These are phyloP conservation scores for Leiothrix lutea DNA, from an alignment of 2,113 vertebrate species.

Conservation along the genomic window DNA sequence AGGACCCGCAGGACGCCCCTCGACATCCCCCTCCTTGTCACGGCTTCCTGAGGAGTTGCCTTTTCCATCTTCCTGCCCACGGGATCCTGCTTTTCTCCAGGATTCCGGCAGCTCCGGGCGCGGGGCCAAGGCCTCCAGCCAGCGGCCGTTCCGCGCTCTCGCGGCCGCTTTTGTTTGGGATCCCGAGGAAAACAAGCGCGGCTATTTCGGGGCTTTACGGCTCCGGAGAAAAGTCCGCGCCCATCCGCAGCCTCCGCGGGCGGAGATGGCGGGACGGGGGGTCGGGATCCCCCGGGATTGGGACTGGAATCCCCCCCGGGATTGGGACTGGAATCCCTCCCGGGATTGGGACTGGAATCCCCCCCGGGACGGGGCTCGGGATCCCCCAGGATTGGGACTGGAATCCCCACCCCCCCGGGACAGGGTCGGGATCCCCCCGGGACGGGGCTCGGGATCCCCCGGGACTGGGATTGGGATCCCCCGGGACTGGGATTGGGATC, in stretches of 20 bases:
- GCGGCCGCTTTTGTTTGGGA: slow-evolving; percentile 50
- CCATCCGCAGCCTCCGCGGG: slow-evolving; percentile 35
- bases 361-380: neutral
- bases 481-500: too few species aligned
- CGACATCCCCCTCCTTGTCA: neutral
- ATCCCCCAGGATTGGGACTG: too few species aligned
- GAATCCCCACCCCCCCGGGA: too few species aligned
- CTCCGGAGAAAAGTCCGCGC: slow-evolving; percentile 38
- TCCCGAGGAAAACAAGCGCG: slow-evolving; percentile 19
- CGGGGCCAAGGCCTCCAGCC: neutral
- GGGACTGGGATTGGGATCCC: too few species aligned
- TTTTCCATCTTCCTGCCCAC: slow-evolving; percentile 37
- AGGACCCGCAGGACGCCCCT: neutral
- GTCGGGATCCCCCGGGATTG: neutral
- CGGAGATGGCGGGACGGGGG: neutral
- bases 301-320: too few species aligned
- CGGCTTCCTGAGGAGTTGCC: slow-evolving; percentile 35
- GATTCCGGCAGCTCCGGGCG: slow-evolving; percentile 40
- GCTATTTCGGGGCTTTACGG: slow-evolving; percentile 29
- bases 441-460: too few species aligned
- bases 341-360: too few species aligned
- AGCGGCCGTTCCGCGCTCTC: neutral
- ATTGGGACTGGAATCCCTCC: neutral
- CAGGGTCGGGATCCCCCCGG: too few species aligned
- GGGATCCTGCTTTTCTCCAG: slow-evolving; percentile 42